These are phyloP conservation scores for Anabacerthia variegaticeps DNA, from an alignment of 2,797 vertebrate genomes.

Conservation along the genomic window DNA sequence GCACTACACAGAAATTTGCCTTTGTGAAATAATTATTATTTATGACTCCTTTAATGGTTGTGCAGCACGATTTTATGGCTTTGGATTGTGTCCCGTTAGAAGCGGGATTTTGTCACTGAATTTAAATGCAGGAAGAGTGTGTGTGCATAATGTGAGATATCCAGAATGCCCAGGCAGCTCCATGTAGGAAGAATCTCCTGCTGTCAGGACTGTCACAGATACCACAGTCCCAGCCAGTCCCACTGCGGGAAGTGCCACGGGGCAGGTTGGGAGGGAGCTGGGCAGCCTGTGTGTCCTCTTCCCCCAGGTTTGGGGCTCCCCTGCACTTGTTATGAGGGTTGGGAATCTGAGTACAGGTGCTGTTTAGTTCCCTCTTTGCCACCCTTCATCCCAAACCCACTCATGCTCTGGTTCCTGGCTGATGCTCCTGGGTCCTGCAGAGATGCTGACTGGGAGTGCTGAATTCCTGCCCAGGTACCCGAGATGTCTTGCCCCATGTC, in stretches of 20 bases:
- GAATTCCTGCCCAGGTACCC: neutral
- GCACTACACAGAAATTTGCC: neutral
- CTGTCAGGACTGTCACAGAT: constrained; percentile 77
- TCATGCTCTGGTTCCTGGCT: rapidly evolving
- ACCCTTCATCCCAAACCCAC: neutral
- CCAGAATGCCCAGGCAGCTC: neutral
- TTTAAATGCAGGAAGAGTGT: neutral
- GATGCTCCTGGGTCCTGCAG: neutral
- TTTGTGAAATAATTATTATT: constrained; percentile 23
- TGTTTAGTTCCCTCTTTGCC: rapidly evolving
- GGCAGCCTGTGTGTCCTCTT: rapidly evolving
- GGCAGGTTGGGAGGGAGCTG: constrained; percentile 66
- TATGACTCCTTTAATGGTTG: neutral
- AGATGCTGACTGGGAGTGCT: neutral
- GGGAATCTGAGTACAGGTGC: too few species aligned
- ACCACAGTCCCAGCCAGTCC: constrained; percentile 72
- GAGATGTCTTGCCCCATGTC: rapidly evolving
- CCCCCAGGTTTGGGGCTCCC: rapidly evolving
- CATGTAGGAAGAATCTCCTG: neutral
- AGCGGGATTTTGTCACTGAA: neutral
- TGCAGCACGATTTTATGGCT: neutral
- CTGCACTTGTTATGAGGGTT: rapidly evolving
- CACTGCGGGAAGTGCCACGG: constrained; percentile 73
- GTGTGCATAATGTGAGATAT: neutral
- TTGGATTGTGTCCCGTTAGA: neutral